A percentile compares a stretch with the other conserved stretches of the same genome.
Conservation (phyloP, 1,140 invertebrate species). For the Neocloeon triangulifer region DNA sequence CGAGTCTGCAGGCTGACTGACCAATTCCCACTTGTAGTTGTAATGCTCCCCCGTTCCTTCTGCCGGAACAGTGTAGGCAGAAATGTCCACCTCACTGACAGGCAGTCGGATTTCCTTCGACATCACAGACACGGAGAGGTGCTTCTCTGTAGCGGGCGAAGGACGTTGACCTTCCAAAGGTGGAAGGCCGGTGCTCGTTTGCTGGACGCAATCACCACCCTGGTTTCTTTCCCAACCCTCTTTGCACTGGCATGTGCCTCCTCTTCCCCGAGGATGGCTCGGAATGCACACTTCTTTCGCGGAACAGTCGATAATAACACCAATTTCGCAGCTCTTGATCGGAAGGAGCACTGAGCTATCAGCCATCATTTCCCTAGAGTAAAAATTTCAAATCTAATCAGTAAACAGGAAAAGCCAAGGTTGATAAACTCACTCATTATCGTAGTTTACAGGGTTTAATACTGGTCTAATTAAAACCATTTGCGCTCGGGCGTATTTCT, state of each 20-base stretch:
- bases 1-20: conserved; percentile 37
- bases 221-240: conserved; percentile 27
- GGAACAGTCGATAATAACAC: conserved; percentile 12
- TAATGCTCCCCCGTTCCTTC: conserved; percentile 46
- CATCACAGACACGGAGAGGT: conserved; percentile 52
- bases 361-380: neutral
- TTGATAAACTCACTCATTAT: conserved; percentile 13
- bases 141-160: conserved; percentile 24
- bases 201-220: conserved; percentile 15
- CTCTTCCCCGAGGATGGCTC: conserved; percentile 16
- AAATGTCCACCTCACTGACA: conserved; percentile 49
- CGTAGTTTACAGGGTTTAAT: conserved; percentile 26
- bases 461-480: conserved; percentile 56
- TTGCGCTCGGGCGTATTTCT: conserved; percentile 33
- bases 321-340: conserved; percentile 13
- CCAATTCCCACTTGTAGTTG: conserved; percentile 69
- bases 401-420: conserved; percentile 1
- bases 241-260: conserved; percentile 44
- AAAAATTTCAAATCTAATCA: neutral
- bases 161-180: conserved; percentile 18
- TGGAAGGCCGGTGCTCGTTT: conserved; percentile 11
- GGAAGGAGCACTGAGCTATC: neutral
- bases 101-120: conserved; percentile 45
- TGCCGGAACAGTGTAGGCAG: conserved; percentile 55
- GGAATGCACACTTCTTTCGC: conserved; percentile 15